Evolutionary conservation across 2,888 invertebrate genomes (phyloP).

Genomic region (Pollenia amentaria): DNA sequence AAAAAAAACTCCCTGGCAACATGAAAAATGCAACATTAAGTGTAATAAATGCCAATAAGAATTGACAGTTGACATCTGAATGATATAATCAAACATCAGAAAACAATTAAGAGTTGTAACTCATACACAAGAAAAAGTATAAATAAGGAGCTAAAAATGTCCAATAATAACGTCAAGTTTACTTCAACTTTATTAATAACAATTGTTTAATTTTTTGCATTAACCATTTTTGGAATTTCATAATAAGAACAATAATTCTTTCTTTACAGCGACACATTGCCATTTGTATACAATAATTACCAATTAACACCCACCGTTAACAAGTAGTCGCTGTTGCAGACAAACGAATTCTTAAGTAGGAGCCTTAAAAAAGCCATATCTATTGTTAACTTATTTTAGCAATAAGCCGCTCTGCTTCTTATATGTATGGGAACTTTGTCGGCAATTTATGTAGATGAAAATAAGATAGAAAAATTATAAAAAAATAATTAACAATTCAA

Average conservation of each 20-base stretch:
- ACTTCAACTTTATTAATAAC: constrained; percentile 6
- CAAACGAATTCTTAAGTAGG: constrained; percentile 8
- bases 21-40: not conserved
- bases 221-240: constrained; percentile 22
- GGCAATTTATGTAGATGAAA: constrained; percentile 35
- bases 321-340: constrained; percentile 48
- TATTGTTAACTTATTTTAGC: constrained; percentile 21
- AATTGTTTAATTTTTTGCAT: constrained; percentile 8
- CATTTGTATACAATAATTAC: constrained; percentile 55
- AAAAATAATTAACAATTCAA: constrained; percentile 64
- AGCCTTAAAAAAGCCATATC: constrained; percentile 21
- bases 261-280: constrained; percentile 24
- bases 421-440: constrained; percentile 52
- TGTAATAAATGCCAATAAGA: constrained; percentile 52
- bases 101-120: constrained; percentile 1
- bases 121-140: not conserved
- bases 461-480: constrained; percentile 19
- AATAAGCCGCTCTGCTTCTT: constrained; percentile 19
- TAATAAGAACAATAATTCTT: constrained; percentile 17
- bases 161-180: not conserved
- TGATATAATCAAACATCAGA: constrained; percentile 19
- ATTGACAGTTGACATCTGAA: constrained; percentile 48
- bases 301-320: constrained; percentile 70
- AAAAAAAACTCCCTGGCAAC: not conserved
- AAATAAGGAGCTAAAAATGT: no score